Evolutionary conservation across 1,140 invertebrate species (phyloP), one percentile per base, ranked within the genome.

Genomic region (Meloidogyne floridensis): DNA sequence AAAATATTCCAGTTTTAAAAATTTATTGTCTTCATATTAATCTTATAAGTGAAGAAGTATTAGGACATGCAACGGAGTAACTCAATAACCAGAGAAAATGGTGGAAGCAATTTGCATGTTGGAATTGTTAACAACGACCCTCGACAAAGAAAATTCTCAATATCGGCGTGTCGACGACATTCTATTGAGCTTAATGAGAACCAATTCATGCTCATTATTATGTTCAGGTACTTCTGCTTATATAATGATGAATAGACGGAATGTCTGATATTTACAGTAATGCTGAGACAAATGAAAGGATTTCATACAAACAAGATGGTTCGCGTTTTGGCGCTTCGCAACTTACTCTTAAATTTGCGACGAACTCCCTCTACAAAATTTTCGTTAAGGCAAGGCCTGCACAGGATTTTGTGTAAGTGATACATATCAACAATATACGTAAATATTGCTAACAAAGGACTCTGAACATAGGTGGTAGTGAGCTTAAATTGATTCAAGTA

Each of bases 291-390:
- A 65, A 83, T 59, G 84, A 85, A 20, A 13, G 18, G 69, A 83
- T 86, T 15, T 81, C 84, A 15, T 85, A 84, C 71, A 85, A 85
- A 75, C 84, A 85, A 47, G 84, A 85, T 73, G 84, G 84, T 18
- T 70, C 56, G 13, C 72, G 84, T 2, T 85, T 85, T 75, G 84
- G 69, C 32, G 75, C 84, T 3, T 85, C 84, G 11, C 65, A 73
- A 43, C 47, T 72, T 53, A 85, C 84, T 2, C 72, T 85, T 43
- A 85, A 85, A 74, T 86, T 85, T 18, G 43, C 70, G 56, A 75
- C 80, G 0, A 79, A 85, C 75, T 72, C 80, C 51, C 75, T 77
- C 8, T 85, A 85, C 80, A 85, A 86, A 75, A 83, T 82, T n/a
- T 18, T 72, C 43, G n/a, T 85, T 42, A 86, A 83, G 70, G 53